Base-by-base conservation (phyloP, 2,888 invertebrate genomes). In the Plusia festucae region DNA sequence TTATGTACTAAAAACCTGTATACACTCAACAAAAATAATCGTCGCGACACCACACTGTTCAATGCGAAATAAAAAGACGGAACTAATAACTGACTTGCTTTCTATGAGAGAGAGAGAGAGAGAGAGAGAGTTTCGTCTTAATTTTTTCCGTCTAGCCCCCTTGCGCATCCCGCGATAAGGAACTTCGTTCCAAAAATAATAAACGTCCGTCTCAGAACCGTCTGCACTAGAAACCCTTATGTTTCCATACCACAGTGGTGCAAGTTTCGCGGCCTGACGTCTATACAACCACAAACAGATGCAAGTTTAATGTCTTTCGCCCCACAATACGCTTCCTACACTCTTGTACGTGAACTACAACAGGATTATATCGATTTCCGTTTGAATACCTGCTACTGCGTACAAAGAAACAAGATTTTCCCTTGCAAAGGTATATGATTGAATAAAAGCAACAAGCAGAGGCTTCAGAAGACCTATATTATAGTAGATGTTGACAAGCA, bases 281-380 rank as follows among this genome's bases (percentile, higher is more conserved):
- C 87, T 87, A 87, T 88, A 89, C 88, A 86, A 82, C 89, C 90
- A 85, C 90, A 88, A 89, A 89, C 91, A 90, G 90, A 92, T 92
- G 90, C 92, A 93, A 91, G 87, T 92, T 92, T 91, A 92, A 91
- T 91, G 90, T 88, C 70, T 81, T 78, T 63, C 60, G 49, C 77
- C 63, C 67, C 74, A 75, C 82, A 81, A 77, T 79, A 68, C 57
- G 60, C 65, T 65, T 70, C 66, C 57, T 53, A 57, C 54, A 55
- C 57, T 32, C 59, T 44, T 60, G 62, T 68, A 59, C 66, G 55
- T 49, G 68, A 78, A 72, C 58, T 60, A 71, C 55, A 64, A 80
- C 53, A 57, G 16, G 40, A 56, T 53, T 60, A 53, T 69, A 79
- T 81, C 73, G 76, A 79, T 76, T 73, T 79, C 61, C 65, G 65